These are phyloP conservation scores for Pterostichus niger DNA, from an alignment of 2,888 invertebrate genomes.

Conservation along the genomic window DNA sequence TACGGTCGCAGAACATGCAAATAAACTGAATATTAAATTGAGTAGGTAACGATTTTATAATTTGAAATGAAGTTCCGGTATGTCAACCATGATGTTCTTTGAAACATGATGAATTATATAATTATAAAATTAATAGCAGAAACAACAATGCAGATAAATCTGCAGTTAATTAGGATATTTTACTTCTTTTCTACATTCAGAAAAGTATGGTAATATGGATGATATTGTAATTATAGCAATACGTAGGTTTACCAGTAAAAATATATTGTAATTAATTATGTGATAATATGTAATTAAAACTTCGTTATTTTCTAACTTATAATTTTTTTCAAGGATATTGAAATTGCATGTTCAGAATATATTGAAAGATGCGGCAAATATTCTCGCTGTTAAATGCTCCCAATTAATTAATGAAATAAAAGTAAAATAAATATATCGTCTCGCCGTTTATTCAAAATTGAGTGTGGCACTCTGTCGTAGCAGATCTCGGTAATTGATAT, in stretches of 20 bases:
- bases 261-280: neutral
- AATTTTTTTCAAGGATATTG: too few species aligned
- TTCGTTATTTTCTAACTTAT: too few species aligned
- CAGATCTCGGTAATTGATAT: too few species aligned
- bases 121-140: conserved; percentile 1
- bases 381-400: too few species aligned
- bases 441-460: too few species aligned
- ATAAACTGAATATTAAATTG: neutral
- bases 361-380: too few species aligned
- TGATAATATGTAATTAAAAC: conserved; percentile 20
- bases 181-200: neutral
- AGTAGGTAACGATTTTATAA: conserved; percentile 22
- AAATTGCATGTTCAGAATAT: too few species aligned
- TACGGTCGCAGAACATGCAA: too few species aligned
- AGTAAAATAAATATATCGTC: too few species aligned
- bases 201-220: neutral
- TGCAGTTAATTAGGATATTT: conserved; percentile 32
- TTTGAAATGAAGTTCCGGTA: conserved; percentile 27
- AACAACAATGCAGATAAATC: conserved; percentile 21
- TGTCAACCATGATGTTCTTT: neutral
- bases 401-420: too few species aligned
- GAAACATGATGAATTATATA: conserved; percentile 22
- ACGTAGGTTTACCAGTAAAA: conserved; percentile 6
- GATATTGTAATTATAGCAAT: conserved; percentile 12
- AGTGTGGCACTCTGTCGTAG: too few species aligned